Evolutionary conservation across 2,888 invertebrate species (phyloP).

Genomic region (Scaptomyza polygonia): DNA sequence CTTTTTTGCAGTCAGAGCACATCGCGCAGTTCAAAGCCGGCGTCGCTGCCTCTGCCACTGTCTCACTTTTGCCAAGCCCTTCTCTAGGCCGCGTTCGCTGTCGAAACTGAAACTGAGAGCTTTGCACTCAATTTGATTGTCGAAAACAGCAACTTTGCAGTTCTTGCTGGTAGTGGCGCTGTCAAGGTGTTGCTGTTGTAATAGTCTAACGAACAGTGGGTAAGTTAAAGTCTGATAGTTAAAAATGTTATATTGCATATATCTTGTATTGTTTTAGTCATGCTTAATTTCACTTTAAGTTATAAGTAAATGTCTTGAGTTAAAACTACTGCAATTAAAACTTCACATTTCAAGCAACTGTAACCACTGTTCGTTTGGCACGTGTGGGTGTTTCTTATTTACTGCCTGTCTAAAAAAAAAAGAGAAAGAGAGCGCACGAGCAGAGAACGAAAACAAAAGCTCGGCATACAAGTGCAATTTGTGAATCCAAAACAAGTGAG

Average conservation of each 20-base stretch:
- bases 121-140: slow-evolving; percentile 71
- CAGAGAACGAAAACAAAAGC: slow-evolving; percentile 53
- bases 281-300: neutral
- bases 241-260: neutral
- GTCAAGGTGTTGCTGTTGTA: slow-evolving; percentile 40
- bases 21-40: slow-evolving; percentile 59
- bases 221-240: neutral
- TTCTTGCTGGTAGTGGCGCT: slow-evolving; percentile 13
- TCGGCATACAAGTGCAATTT: slow-evolving; percentile 52
- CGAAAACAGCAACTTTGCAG: slow-evolving; percentile 28
- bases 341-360: neutral
- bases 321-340: neutral
- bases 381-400: slow-evolving; percentile 37
- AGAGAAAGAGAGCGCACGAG: slow-evolving; percentile 1
- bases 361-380: slow-evolving; percentile 42
- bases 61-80: slow-evolving; percentile 32
- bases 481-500: slow-evolving; percentile 27
- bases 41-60: slow-evolving; percentile 24
- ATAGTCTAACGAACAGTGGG: slow-evolving; percentile 43
- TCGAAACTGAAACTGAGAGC: slow-evolving; percentile 63
- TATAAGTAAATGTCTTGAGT: neutral
- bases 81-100: slow-evolving; percentile 54
- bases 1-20: slow-evolving; percentile 77
- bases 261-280: neutral
- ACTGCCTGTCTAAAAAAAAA: slow-evolving; percentile 28